Evolutionary conservation across 64 coral and sea anemone species (phyloP).

Genomic region (Porites lutea): DNA sequence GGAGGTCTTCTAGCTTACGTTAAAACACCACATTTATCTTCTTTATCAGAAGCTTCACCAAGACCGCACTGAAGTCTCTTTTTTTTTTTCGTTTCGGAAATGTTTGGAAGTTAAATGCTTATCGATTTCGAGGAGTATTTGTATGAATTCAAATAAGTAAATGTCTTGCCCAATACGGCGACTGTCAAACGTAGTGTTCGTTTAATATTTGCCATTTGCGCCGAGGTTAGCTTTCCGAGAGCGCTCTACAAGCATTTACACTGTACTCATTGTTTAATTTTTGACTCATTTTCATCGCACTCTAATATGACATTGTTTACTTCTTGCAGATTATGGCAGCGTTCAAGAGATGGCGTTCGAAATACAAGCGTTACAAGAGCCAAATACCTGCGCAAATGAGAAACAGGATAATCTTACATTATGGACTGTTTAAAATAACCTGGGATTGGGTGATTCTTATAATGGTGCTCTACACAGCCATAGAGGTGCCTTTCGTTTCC

Average conservation of each 20-base stretch:
- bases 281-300: no score
- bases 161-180: not conserved
- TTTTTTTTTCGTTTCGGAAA: no score
- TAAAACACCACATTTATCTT: no score
- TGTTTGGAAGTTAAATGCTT: no score
- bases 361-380: slow-evolving; percentile 88
- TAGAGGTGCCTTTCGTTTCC: slow-evolving; percentile 93
- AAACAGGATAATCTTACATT: slow-evolving; percentile 96
- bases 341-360: slow-evolving; percentile 90
- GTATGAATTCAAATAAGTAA: not conserved
- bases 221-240: not conserved
- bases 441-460: slow-evolving; percentile 98
- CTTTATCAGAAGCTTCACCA: no score
- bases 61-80: no score
- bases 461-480: slow-evolving; percentile 93
- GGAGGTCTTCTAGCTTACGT: no score
- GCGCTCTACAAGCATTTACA: no score
- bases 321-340: slow-evolving; percentile 85
- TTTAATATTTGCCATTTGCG: not conserved
- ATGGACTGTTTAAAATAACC: slow-evolving; percentile 96
- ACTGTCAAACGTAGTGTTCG: not conserved
- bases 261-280: not conserved
- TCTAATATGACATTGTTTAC: not conserved
- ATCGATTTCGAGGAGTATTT: not conserved
- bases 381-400: slow-evolving; percentile 95